Evolutionary conservation across 2,113 vertebrate species (phyloP).

Genomic region (Cygnus buccinator): DNA sequence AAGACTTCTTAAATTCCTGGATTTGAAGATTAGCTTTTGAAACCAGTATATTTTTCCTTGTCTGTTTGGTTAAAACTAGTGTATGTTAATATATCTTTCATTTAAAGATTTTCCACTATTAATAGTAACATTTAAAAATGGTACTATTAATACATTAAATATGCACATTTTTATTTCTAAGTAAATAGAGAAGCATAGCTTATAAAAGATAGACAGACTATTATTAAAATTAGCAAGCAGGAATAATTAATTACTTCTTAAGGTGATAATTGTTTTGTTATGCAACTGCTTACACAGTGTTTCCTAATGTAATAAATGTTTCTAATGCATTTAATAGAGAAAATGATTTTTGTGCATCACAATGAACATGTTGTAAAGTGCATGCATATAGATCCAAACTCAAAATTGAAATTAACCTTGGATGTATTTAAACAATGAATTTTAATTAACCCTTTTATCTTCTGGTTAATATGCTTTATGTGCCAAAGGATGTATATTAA

Average conservation of each 20-base stretch:
- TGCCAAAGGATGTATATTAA: background rate
- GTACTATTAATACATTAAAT: background rate
- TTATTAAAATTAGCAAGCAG: slow-evolving; percentile 3
- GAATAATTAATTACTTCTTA: slow-evolving; percentile 1
- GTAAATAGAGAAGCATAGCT: background rate
- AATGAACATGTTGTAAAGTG: background rate
- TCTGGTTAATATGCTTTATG: background rate
- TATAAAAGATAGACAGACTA: background rate
- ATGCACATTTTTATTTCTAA: background rate
- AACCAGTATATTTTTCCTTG: background rate
- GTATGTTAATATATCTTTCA: background rate
- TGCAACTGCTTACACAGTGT: background rate
- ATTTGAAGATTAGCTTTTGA: background rate
- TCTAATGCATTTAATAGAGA: background rate
- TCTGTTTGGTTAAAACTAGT: background rate
- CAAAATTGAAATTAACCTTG: slow-evolving; percentile 32
- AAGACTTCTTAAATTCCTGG: background rate
- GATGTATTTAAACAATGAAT: slow-evolving; percentile 30
- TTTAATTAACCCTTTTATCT: slow-evolving; percentile 25
- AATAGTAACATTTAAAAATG: background rate
- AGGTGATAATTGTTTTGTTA: background rate
- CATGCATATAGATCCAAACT: background rate
- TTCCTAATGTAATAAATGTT: slow-evolving; percentile 17
- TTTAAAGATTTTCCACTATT: background rate
- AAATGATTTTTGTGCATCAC: background rate